phyloP scores from a whole-genome alignment of 2,888 invertebrate species.

The Thymelicus sylvestris region DNA sequence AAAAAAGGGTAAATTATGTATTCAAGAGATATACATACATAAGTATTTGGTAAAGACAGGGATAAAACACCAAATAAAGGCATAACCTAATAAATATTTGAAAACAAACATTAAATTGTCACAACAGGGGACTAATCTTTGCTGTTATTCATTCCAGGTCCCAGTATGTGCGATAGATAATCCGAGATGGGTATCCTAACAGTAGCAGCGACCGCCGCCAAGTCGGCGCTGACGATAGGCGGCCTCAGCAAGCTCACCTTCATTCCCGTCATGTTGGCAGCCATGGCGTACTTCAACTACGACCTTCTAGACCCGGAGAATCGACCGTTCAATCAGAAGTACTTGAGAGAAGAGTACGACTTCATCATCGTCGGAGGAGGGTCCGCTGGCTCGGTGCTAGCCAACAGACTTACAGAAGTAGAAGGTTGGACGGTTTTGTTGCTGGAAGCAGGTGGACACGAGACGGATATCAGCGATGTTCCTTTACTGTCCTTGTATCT shows the following conservation, averaged over 20 bases:
- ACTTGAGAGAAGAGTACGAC: conserved; percentile 89
- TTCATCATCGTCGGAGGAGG: conserved; percentile 94
- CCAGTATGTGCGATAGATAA: conserved; percentile 29
- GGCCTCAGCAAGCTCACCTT: conserved; percentile 90
- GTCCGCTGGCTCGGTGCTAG: conserved; percentile 93
- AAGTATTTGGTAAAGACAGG: no score
- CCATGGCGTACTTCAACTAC: conserved; percentile 93
- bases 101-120: no score
- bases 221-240: conserved; percentile 88
- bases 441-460: conserved; percentile 94
- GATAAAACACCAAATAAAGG: no score
- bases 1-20: no score
- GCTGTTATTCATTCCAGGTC: conserved; percentile 3
- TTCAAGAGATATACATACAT: no score
- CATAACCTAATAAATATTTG: no score
- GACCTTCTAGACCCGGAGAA: conserved; percentile 94
- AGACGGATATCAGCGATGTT: conserved; percentile 94
- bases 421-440: conserved; percentile 91
- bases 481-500: conserved; percentile 94
- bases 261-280: conserved; percentile 89
- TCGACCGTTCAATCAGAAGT: conserved; percentile 88
- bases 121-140: background rate
- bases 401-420: conserved; percentile 91
- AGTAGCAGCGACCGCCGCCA: conserved; percentile 87
- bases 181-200: conserved; percentile 70